Evolutionary conservation across 1,140 invertebrate species (phyloP), one percentile per base, ranked within the genome.

Genomic region (Drosophila parvula): DNA sequence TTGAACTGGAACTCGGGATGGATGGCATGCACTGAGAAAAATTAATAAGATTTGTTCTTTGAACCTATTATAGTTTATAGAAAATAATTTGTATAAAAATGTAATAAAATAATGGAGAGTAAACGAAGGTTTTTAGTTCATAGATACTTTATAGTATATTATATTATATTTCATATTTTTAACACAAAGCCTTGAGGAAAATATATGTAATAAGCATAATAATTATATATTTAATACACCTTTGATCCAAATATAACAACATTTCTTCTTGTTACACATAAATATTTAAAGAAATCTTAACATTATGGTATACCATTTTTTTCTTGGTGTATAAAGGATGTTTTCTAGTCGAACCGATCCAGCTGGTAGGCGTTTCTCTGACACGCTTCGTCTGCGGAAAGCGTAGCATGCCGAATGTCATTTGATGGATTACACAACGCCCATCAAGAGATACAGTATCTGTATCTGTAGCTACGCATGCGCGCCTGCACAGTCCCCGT

Each of bases 361-460:
- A 81, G 53, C 64, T 58, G 48, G 83, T 57, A 86, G 83, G 79
- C 83, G 79, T 83, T 63, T 53, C 77, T 34, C 61, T 70, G 83
- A 78, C 83, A 86, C 83, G 83, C 83, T 86, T 83, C 83, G 68
- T 65, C 83, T 67, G 69, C 62, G 41, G 41, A 59, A 77, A 85
- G 74, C 74, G 48, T 22, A 82, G 75, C 82, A 53, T 88, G 53
- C 53, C 83, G 74, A 86, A 86, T 79, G 64, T 44, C 47, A 32
- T 70, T 59, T 86, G 83, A 86, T 86, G 83, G 79, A 86, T 86
- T 86, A 86, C 78, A 78, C 47, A 60, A 62, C 58, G 67, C 60
- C 59, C 55, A 59, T 34, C 18, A 74, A 48, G 40, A 74, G 44
- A 58, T 69, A 69, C 65, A 67, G 63, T 65, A 65, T 61, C 57